Base-by-base conservation (phyloP, 2,797 vertebrate genomes). In the Sternarchorhynchus goeldii region DNA sequence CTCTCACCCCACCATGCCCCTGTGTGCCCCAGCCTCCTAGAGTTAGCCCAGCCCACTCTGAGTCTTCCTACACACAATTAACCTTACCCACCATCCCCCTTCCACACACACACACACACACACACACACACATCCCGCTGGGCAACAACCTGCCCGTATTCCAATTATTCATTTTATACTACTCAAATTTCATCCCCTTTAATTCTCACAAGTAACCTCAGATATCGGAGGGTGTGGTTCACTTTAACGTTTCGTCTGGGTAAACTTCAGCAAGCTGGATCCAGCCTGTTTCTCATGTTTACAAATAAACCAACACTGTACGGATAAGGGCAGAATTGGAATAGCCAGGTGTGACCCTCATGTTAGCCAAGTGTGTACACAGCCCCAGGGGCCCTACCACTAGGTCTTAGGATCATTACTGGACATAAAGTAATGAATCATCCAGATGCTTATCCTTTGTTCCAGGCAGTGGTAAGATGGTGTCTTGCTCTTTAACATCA, bases 1-100 rank as follows among this genome's bases (percentile, higher is more conserved):
- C 77, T 80, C 57, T 84, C 76, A n/a, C 73, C 75, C 80, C 81
- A 78, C 85, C 78, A 34, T 64, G 25, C 77, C 65, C 71, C 75
- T 83, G 56, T 36, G 60, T 69, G 79, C 75, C 60, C 71, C 83
- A 66, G 45, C 63, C 73, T 83, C 76, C 62, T 70, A 66, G 67
- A 83, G 77, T 73, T 70, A 73, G 57, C 76, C 76, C 59, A 41
- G 78, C 17, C 82, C 66, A 71, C 74, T 18, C 73, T 56, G 58
- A 72, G 78, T 78, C 71, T 80, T 79, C 84, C 81, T 78, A 77
- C 80, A 81, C 83, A 81, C 85, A 87, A 87, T 89, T 89, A 87
- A 88, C 88, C 86, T 85, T 14, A 50, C 45, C 45, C 45, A 50
- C 45, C 10, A 50, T 10, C 25, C 39, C 1, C 12, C 45, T 14